Evolutionary conservation across 2,888 invertebrate species (phyloP), one percentile per base, ranked within the genome.

Genomic region (Tenthredo notha): DNA sequence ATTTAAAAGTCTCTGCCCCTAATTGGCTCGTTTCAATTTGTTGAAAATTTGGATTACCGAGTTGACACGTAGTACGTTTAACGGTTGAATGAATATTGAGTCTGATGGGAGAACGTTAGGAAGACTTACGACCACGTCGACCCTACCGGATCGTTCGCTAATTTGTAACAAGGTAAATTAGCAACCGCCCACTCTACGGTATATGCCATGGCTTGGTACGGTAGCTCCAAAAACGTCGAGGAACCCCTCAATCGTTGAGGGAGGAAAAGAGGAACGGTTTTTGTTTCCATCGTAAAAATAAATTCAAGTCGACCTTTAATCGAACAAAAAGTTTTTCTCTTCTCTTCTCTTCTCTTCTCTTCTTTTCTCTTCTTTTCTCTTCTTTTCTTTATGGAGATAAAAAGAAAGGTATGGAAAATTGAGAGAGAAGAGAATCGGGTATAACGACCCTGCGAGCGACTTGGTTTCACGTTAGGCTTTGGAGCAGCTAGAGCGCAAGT

Each of bases 391-490:
- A 15, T 61, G 12, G 21, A 15, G 40, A n/a, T 75, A 50, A 50
- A 37, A 33, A 4, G 29, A 10, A 61, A 50, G 12, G 72, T 80
- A 50, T n/a, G 12, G 15, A 18, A 83, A 54, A n/a, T 58, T 37
- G 29, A 47, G 25, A 61, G 18, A 61, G 50, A 29, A 84, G 61
- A 58, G n/a, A 75, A 84, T n/a, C 74, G 67, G 58, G 33, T 67
- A 47, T 72, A 82, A 84, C 67, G 67, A 75, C 80, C 61, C 61
- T 15, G 54, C 50, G 77, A 77, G 77, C 77, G 61, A 80, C 58
- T 80, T 61, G 80, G 58, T 80, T 80, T 61, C 80, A 61, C 80
- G 80, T 80, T 80, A 80, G 61, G 61, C 43, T 47, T 40, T 47
- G 80, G 61, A 65, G 37, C 15, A 33, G 33, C 80, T n/a, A 43